These are phyloP conservation scores for Crotalus viridis DNA, from an alignment of 2,113 vertebrate species.

Conservation along the genomic window DNA sequence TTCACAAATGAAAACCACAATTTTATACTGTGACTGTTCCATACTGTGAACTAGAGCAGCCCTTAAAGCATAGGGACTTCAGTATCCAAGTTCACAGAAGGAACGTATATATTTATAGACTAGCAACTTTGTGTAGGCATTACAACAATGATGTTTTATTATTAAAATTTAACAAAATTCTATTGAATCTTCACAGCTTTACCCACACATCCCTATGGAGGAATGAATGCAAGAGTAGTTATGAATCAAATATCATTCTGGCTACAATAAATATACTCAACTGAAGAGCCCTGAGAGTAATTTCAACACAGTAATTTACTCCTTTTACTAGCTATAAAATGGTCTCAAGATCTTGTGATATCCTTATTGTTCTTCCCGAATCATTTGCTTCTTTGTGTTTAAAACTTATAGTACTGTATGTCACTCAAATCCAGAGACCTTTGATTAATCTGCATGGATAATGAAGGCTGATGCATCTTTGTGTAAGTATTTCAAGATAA, in stretches of 20 bases:
- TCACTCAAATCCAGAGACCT: constrained; percentile 31
- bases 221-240: constrained; percentile 43
- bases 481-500: constrained; percentile 53
- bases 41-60: neutral
- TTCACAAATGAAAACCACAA: neutral
- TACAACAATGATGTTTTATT: constrained; percentile 53
- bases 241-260: constrained; percentile 56
- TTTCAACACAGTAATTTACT: constrained; percentile 48
- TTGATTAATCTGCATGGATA: constrained; percentile 55
- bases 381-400: constrained; percentile 55
- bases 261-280: constrained; percentile 53
- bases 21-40: neutral
- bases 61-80: constrained; percentile 12
- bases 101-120: constrained; percentile 46
- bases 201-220: constrained; percentile 23
- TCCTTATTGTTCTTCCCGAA: constrained; percentile 45
- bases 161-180: constrained; percentile 56
- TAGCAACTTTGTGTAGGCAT: constrained; percentile 48
- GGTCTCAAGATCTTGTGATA: constrained; percentile 59
- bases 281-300: constrained; percentile 40
- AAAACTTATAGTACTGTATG: constrained; percentile 40
- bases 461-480: constrained; percentile 54
- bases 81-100: constrained; percentile 22
- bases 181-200: constrained; percentile 47
- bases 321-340: constrained; percentile 60